Conservation (phyloP, 2,888 invertebrate genomes). For the Tachina grossa region DNA sequence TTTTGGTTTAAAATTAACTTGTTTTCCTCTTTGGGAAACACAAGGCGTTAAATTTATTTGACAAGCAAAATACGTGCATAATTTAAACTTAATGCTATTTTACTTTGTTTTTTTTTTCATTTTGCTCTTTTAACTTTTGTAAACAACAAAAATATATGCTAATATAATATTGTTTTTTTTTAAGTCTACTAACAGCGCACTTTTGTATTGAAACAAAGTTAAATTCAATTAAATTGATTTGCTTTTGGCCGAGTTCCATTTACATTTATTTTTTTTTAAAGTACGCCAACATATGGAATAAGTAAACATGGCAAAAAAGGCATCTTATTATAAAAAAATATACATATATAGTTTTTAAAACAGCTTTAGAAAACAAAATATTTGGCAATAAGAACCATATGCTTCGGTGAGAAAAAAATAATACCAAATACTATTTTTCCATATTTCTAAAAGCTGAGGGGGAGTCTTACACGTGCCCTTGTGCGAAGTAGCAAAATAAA, state of each 20-base stretch:
- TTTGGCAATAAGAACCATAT: no score
- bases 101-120: background rate
- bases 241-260: constrained; percentile 44
- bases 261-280: constrained; percentile 25
- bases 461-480: no score
- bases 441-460: no score
- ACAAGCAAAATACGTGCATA: background rate
- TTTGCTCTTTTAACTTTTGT: constrained; percentile 1
- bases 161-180: constrained; percentile 7
- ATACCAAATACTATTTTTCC: no score
- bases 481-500: no score
- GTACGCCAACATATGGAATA: background rate
- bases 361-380: no score
- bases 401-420: no score
- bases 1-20: background rate
- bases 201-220: background rate
- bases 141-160: constrained; percentile 12
- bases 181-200: constrained; percentile 19
- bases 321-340: no score
- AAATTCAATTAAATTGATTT: constrained; percentile 1
- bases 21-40: background rate
- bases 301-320: background rate
- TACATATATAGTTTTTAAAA: no score
- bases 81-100: background rate
- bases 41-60: constrained; percentile 58